These are phyloP conservation scores for Brachionus paranguensis DNA, from an alignment of 1,140 invertebrate species.

Conservation along the genomic window DNA sequence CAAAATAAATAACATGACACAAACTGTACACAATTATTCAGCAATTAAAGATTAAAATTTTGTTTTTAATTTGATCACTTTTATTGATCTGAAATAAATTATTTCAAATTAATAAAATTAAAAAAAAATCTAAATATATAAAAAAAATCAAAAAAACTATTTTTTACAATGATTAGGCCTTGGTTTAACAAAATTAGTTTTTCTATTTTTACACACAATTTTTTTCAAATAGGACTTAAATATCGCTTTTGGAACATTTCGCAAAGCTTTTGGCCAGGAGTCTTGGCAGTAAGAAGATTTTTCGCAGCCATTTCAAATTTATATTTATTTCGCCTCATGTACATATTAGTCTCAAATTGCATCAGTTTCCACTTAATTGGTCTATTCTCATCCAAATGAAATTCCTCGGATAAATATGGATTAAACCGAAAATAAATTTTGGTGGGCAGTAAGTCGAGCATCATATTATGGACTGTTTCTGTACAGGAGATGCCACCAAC, in stretches of 20 bases:
- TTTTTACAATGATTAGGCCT: background rate
- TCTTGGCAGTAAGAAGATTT: constrained; percentile 56
- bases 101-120: background rate
- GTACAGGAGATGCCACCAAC: constrained; percentile 28
- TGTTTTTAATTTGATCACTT: no score
- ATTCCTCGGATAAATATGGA: constrained; percentile 75
- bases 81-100: background rate
- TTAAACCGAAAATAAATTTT: constrained; percentile 80
- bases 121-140: background rate
- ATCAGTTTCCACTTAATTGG: constrained; percentile 58
- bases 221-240: constrained; percentile 1
- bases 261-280: constrained; percentile 24
- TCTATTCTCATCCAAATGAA: constrained; percentile 74
- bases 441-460: constrained; percentile 73
- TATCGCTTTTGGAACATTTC: background rate
- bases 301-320: constrained; percentile 63
- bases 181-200: background rate
- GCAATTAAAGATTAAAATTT: no score
- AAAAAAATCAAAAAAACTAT: background rate
- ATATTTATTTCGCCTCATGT: constrained; percentile 68
- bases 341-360: constrained; percentile 63
- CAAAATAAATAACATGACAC: no score
- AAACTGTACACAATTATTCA: no score
- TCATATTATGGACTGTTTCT: constrained; percentile 65
- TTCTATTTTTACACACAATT: background rate